Evolutionary conservation across 2,113 vertebrate genomes (phyloP), one percentile per base, ranked within the genome.

Genomic region (Aptenodytes patagonicus): DNA sequence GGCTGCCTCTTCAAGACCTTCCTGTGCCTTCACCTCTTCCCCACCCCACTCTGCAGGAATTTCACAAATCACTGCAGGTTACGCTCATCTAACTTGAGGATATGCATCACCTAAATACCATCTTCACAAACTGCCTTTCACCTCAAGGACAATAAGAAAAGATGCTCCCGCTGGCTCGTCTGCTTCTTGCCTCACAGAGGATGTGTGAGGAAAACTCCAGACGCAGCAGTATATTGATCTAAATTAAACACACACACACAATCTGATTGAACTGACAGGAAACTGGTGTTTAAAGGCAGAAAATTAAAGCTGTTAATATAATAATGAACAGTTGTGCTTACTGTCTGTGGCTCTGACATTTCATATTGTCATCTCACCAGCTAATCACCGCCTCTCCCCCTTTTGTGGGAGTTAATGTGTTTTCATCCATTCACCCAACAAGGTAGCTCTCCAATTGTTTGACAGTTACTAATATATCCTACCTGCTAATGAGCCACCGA

Each of bases 271-370:
- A 87, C 90, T 97, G 96, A 97, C 93, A 94, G 88, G 87, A 86
- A 95, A 96, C 95, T 91, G 92, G 84, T 98, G 93, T 96, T 98
- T 97, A 97, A 98, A 97, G 82, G 93, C 92, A 97, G 97, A 97
- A 97, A 98, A 97, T 96, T 97, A 97, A 96, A 93, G 95, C 84
- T 97, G 95, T 97, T 98, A 98, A 97, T 97, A 90, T 89, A 95
- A 94, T 97, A 98, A 98, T 97, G 97, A 97, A 95, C 93, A 97
- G 95, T 97, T 96, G 92, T 96, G 93, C 95, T 97, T 94, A 94
- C 96, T 97, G 94, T 96, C 97, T 97, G 92, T 87, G 90, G 87
- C 62, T 89, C 92, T 97, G 96, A 97, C 95, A 97, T 97, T 95
- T 96, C 92, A 79, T 97, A 97, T 97, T 97, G 97, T 97, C 90